A percentile compares a stretch with the other conserved stretches of the same genome.
phyloP scores from a whole-genome alignment of 1,140 invertebrate genomes.

The Musca domestica region DNA sequence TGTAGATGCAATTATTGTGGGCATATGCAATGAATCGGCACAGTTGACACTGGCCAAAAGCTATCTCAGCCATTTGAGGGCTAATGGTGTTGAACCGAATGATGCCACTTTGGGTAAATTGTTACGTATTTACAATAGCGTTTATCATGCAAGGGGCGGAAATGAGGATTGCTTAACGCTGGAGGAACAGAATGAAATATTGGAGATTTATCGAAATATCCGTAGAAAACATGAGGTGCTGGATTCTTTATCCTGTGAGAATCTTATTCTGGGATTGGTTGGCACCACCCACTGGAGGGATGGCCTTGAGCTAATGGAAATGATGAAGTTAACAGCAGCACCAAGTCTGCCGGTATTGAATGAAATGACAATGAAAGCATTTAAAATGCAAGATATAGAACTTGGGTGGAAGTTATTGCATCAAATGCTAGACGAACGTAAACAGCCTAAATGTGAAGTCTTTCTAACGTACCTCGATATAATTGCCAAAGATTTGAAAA shows the following conservation, averaged over 20 bases:
- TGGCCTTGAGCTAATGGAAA: slow-evolving; percentile 60
- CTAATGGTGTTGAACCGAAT: slow-evolving; percentile 55
- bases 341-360: slow-evolving; percentile 39
- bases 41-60: slow-evolving; percentile 57
- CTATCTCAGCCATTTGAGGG: slow-evolving; percentile 60
- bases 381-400: slow-evolving; percentile 26
- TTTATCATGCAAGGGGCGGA: slow-evolving; percentile 39
- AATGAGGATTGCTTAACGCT: slow-evolving; percentile 50
- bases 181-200: slow-evolving; percentile 58
- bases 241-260: slow-evolving; percentile 60
- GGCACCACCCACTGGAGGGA: slow-evolving; percentile 64
- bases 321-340: slow-evolving; percentile 55
- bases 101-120: slow-evolving; percentile 58
- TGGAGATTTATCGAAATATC: slow-evolving; percentile 57
- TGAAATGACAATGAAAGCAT: slow-evolving; percentile 38
- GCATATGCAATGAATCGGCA: slow-evolving; percentile 52
- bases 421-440: slow-evolving; percentile 36
- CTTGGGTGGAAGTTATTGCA: slow-evolving; percentile 42
- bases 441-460: slow-evolving; percentile 43
- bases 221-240: slow-evolving; percentile 59
- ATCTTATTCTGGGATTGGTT: slow-evolving; percentile 61
- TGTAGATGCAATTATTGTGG: slow-evolving; percentile 61
- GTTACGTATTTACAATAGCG: slow-evolving; percentile 57
- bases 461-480: slow-evolving; percentile 35
- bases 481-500: slow-evolving; percentile 9